These are phyloP conservation scores for Drepana arcuata DNA, from an alignment of 1,140 invertebrate genomes.

Conservation along the genomic window DNA sequence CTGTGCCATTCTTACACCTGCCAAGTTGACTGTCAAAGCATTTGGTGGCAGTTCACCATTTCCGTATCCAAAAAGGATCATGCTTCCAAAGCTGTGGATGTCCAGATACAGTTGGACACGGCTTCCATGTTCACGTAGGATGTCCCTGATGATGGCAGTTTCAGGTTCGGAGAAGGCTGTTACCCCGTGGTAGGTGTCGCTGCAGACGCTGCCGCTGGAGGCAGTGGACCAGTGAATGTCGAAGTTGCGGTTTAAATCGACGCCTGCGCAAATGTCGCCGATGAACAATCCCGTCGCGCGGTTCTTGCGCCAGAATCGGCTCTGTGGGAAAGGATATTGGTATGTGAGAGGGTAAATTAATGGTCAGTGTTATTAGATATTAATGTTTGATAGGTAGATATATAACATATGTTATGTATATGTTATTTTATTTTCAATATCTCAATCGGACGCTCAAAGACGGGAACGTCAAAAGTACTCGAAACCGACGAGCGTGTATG, in stretches of 20 bases:
- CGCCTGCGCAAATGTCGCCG: slow-evolving; percentile 63
- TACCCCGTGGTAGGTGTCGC: slow-evolving; percentile 78
- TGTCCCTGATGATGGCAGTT: slow-evolving; percentile 46
- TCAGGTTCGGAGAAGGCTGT: slow-evolving; percentile 83
- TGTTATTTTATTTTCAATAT: too few relatives aligned
- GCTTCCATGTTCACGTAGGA: slow-evolving; percentile 38
- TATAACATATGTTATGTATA: too few relatives aligned
- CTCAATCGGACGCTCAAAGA: too few relatives aligned
- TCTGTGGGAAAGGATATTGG: slow-evolving; percentile 29
- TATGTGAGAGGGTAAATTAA: not conserved
- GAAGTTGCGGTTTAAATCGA: slow-evolving; percentile 78
- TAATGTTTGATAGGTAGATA: too few relatives aligned
- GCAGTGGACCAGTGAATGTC: slow-evolving; percentile 70
- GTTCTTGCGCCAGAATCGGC: slow-evolving; percentile 76
- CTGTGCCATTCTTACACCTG: slow-evolving; percentile 51
- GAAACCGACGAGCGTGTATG: too few relatives aligned
- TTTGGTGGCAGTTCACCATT: slow-evolving; percentile 67
- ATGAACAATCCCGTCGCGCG: slow-evolving; percentile 39
- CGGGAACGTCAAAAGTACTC: too few relatives aligned
- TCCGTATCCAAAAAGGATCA: slow-evolving; percentile 77
- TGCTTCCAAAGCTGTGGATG: slow-evolving; percentile 77
- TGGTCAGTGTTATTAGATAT: not conserved
- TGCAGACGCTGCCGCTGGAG: slow-evolving; percentile 72
- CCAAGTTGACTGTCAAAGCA: slow-evolving; percentile 44
- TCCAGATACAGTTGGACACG: slow-evolving; percentile 73